Percentiles rank a stretch among this genome's conserved stretches.
phyloP scores from a whole-genome alignment of 2,113 vertebrate species.

The Spea bombifrons region DNA sequence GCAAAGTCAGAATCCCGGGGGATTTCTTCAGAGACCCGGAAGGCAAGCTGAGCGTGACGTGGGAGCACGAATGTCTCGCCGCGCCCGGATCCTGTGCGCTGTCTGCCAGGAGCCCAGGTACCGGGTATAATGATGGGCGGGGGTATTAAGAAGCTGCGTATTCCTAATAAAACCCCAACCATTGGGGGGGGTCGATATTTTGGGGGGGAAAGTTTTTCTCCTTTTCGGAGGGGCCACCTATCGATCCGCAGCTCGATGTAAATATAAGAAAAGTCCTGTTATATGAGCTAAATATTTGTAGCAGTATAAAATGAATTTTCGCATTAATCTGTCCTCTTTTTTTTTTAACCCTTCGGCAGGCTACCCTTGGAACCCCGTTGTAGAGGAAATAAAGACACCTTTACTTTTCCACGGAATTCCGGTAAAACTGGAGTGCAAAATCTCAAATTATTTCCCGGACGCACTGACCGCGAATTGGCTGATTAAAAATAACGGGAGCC shows the following conservation, averaged over 20 bases:
- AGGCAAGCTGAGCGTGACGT: constrained; percentile 13
- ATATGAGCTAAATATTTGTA: too few species aligned
- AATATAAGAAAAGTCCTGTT: too few species aligned
- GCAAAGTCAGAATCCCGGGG: background rate
- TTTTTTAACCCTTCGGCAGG: background rate
- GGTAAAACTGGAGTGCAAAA: constrained; percentile 6
- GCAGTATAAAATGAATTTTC: too few species aligned
- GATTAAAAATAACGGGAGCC: background rate
- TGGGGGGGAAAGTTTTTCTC: too few species aligned
- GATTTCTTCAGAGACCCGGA: background rate
- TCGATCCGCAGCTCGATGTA: too few species aligned
- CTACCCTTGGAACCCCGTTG: background rate
- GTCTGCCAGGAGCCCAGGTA: constrained; percentile 7
- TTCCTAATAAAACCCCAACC: too few species aligned
- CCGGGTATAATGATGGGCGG: background rate
- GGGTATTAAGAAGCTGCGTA: too few species aligned
- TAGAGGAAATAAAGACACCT: background rate
- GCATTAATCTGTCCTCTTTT: background rate
- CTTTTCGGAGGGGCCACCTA: too few species aligned
- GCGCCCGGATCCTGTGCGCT: background rate
- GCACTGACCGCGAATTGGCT: constrained; percentile 11
- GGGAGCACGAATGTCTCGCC: constrained; percentile 20
- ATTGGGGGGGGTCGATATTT: too few species aligned
- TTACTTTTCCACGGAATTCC: background rate
- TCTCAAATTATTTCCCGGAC: constrained; percentile 26